Conservation (phyloP, 2,888 invertebrate species). For the Ceriagrion tenellum region DNA sequence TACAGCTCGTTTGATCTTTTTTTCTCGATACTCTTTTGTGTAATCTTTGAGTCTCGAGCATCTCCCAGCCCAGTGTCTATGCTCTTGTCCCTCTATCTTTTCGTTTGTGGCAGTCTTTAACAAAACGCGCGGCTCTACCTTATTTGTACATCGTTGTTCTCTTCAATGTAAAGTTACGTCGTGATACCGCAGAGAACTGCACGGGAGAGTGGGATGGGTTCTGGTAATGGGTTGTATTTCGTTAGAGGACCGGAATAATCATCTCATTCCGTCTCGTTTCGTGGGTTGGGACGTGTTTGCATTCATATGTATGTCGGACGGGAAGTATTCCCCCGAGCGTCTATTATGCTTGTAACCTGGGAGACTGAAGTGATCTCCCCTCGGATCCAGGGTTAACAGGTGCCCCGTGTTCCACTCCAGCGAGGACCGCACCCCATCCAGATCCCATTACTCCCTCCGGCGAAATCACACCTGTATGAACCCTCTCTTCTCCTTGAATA, state of each 20-base stretch:
- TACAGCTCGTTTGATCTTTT: too few relatives aligned
- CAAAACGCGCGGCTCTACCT: too few relatives aligned
- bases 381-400: neutral
- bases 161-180: too few relatives aligned
- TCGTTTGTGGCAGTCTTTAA: too few relatives aligned
- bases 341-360: neutral
- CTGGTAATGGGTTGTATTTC: neutral
- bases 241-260: neutral
- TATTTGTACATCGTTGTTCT: too few relatives aligned
- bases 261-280: neutral
- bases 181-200: neutral
- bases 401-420: neutral
- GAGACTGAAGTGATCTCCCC: neutral
- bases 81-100: too few relatives aligned
- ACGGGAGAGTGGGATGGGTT: neutral
- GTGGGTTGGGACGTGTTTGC: neutral
- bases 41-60: too few relatives aligned
- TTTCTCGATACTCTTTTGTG: too few relatives aligned
- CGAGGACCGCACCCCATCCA: neutral
- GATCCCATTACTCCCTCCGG: neutral
- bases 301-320: neutral
- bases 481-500: neutral
- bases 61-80: too few relatives aligned
- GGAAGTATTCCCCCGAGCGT: neutral
- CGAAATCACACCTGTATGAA: neutral